Base-by-base conservation (phyloP, 2,113 vertebrate species). In the Cinclus mexicanus region DNA sequence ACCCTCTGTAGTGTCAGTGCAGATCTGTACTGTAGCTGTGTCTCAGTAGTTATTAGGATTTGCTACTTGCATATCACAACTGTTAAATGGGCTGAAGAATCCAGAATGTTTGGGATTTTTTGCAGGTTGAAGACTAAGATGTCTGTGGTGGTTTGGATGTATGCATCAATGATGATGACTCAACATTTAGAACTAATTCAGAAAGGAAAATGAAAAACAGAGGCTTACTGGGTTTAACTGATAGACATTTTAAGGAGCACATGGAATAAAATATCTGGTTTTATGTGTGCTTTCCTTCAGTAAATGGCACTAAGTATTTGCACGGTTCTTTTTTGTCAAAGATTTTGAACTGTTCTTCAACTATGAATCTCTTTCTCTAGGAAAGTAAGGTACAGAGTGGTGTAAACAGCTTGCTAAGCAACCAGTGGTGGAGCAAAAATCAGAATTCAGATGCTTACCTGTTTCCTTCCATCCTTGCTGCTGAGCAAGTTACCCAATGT, bases 401-500 rank as follows among this genome's bases (percentile, higher is more conserved):
- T 56, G 59, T 67, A 80, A 91, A 65, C 44, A 83, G 83, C 83
- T 83, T 96, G 85, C 60, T 82, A 91, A 88, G 82, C 67, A 95
- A 85, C 20, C 50, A 70, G 44, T 65, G 75, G 71, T 55, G 90
- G 82, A 91, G 93, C 75, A 90, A 95, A 91, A 85, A 89, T 44
- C 61, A 85, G 64, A 91, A 94, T 90, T 85, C 82, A 78, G 71
- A 74, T 52, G 71, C 93, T 92, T 90, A 90, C 93, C 85, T 90
- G 64, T 76, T 90, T 37, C 86, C 52, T 83, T 76, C 78, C 61
- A 68, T 70, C 46, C 61, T 79, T 65, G 47, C 39, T 76, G 67
- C 50, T 8, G 33, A 80, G 71, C 35, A 72, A 79, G 64, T 65
- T 70, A 83, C 35, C 53, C 79, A 60, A 65, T 1, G 7, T 46